These are phyloP conservation scores for Spermophilus dauricus DNA, from an alignment of 2,113 vertebrate species.

Conservation along the genomic window DNA sequence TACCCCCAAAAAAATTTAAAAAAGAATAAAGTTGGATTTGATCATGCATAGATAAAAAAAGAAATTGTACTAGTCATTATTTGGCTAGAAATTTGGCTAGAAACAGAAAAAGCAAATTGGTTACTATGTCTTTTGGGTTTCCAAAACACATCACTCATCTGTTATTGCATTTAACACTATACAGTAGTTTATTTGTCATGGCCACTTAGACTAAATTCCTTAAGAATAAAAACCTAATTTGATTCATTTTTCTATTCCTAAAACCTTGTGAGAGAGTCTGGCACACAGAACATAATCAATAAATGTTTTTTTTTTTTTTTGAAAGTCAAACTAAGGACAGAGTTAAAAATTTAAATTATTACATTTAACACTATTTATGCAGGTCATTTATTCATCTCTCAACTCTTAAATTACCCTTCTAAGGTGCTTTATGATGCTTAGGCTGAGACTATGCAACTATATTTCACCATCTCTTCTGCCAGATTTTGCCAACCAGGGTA, in stretches of 20 bases:
- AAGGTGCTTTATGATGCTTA: not conserved
- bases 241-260: constrained; percentile 27
- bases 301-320: not conserved
- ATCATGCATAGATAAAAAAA: constrained; percentile 37
- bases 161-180: constrained; percentile 34
- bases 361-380: not conserved
- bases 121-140: constrained; percentile 15
- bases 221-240: not conserved
- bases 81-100: not conserved
- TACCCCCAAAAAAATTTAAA: no score
- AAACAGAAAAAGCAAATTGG: constrained; percentile 38
- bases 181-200: constrained; percentile 9
- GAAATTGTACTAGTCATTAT: not conserved
- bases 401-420: constrained; percentile 40
- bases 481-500: not conserved
- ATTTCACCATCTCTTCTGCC: not conserved
- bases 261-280: not conserved
- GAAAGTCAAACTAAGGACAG: constrained; percentile 24
- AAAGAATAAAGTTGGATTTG: not conserved
- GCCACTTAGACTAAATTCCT: not conserved
- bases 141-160: constrained; percentile 49
- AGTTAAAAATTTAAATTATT: constrained; percentile 19
- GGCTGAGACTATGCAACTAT: not conserved
- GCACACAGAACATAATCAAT: constrained; percentile 51
- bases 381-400: constrained; percentile 47